Percentiles rank a stretch among this genome's conserved stretches.
Conservation (phyloP, 37 sponge, comb jelly and placozoan species). For the Tethya wilhelma region DNA sequence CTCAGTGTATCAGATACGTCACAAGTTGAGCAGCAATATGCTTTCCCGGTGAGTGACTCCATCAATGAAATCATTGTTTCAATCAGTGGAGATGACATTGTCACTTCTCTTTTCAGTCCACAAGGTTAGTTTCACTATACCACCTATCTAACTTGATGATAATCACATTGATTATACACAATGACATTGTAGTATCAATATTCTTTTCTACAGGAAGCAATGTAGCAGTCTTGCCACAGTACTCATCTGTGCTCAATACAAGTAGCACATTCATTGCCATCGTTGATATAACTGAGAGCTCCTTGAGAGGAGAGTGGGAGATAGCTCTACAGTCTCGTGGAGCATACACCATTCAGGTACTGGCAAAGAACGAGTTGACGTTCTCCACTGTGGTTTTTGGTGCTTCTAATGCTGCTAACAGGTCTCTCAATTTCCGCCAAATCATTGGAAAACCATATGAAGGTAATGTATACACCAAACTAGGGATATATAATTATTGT, state of each 20-base stretch:
- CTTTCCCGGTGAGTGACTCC: too few species aligned
- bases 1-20: too few species aligned
- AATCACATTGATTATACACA: too few species aligned
- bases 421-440: background rate
- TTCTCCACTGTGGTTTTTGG: slow-evolving; percentile 1
- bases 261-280: slow-evolving; percentile 25
- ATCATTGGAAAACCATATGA: slow-evolving; percentile 23
- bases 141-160: too few species aligned
- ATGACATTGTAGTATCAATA: too few species aligned
- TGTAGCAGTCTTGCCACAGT: background rate
- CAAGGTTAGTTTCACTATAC: too few species aligned
- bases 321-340: slow-evolving; percentile 2
- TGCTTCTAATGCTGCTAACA: background rate
- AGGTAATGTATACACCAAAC: slow-evolving; percentile 8
- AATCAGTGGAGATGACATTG: too few species aligned
- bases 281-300: slow-evolving; percentile 18
- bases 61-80: too few species aligned
- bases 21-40: too few species aligned
- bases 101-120: too few species aligned
- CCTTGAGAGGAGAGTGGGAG: slow-evolving; percentile 23
- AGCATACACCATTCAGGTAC: slow-evolving; percentile 12
- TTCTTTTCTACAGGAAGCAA: background rate
- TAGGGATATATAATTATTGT: background rate
- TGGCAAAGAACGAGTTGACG: slow-evolving; percentile 1
- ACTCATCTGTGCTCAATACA: background rate